Evolutionary conservation across 1,140 invertebrate species (phyloP).

Genomic region (Eupristina koningsbergeri): DNA sequence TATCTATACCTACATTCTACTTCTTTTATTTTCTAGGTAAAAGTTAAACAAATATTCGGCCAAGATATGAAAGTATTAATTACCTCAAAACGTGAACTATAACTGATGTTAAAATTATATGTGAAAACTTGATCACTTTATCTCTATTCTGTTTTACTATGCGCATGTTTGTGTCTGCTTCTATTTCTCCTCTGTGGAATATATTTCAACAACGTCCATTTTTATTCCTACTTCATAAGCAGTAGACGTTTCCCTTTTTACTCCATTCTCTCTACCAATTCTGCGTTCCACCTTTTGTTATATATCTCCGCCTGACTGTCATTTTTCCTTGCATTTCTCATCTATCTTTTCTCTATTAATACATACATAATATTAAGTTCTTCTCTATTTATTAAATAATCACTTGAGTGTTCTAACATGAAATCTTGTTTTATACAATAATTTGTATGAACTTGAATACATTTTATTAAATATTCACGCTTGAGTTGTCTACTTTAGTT

Average conservation of each 20-base stretch:
- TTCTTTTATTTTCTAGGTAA: slow-evolving; percentile 8
- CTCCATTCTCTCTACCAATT: neutral
- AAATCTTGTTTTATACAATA: neutral
- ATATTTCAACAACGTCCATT: neutral
- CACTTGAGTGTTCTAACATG: neutral
- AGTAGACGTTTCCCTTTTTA: neutral
- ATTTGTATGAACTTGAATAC: neutral
- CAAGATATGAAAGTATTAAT: neutral
- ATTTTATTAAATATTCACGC: neutral
- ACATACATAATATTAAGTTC: neutral
- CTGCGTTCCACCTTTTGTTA: neutral
- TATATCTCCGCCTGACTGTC: neutral
- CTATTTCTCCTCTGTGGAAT: neutral
- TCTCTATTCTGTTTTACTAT: too few species aligned
- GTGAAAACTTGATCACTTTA: neutral
- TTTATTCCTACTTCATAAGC: slow-evolving; percentile 8
- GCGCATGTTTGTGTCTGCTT: neutral
- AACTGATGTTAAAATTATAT: slow-evolving; percentile 12
- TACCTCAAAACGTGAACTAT: neutral
- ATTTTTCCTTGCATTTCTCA: neutral
- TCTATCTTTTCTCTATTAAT: neutral
- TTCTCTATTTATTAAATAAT: slow-evolving; percentile 18
- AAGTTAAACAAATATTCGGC: neutral
- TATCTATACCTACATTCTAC: neutral
- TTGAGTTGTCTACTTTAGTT: neutral